A percentile compares a stretch with the other conserved stretches of the same genome.
Conservation (phyloP, 2,888 invertebrate genomes). For the Drosophila neotestacea region DNA sequence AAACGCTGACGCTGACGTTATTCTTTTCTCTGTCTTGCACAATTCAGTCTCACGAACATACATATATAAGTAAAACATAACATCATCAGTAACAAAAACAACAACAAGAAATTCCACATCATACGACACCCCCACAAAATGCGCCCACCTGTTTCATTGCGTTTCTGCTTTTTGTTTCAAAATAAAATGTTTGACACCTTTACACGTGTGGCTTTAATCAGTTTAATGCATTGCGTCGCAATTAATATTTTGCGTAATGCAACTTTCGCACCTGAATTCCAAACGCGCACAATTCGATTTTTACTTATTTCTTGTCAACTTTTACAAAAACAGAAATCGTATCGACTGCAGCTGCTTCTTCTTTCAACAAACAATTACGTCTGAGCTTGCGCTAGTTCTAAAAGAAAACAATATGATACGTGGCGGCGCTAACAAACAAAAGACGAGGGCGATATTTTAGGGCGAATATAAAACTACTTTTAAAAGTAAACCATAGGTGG, state of each 20-base stretch:
- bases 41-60: constrained; percentile 21
- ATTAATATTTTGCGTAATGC: constrained; percentile 43
- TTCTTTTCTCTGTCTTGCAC: constrained; percentile 29
- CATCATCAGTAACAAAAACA: constrained; percentile 44
- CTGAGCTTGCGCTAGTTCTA: constrained; percentile 25
- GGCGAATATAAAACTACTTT: no score
- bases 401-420: no score
- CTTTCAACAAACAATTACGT: constrained; percentile 34
- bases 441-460: no score
- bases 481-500: no score
- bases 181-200: constrained; percentile 33
- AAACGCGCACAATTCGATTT: constrained; percentile 32
- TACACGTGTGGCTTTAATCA: constrained; percentile 57
- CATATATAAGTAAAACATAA: constrained; percentile 45
- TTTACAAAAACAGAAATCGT: neutral
- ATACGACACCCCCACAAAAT: constrained; percentile 48
- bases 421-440: no score
- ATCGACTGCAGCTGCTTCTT: constrained; percentile 33
- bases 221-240: constrained; percentile 60
- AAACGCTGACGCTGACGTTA: constrained; percentile 32
- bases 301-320: neutral
- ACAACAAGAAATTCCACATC: constrained; percentile 43
- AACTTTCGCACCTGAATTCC: constrained; percentile 44
- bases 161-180: constrained; percentile 23
- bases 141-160: constrained; percentile 65